Base-by-base conservation (phyloP, 2,113 vertebrate species). In the Charina bottae region DNA sequence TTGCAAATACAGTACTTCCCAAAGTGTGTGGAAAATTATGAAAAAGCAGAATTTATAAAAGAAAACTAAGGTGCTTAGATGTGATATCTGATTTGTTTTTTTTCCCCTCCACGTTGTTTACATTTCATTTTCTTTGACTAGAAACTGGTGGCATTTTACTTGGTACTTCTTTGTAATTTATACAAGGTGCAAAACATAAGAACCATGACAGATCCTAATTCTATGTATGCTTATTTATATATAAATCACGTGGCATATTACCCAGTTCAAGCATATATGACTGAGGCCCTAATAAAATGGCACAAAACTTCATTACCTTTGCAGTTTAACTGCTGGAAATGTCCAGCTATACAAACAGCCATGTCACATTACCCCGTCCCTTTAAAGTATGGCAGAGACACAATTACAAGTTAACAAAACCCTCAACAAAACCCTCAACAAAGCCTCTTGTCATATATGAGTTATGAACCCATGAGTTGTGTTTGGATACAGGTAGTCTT, bases 11-110 rank as follows among this genome's bases (percentile, higher is more conserved):
- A 93, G 83, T 90, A 88, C 92, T 97, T 91, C 93, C 92, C 92
- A 93, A 96, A 95, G 92, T 91, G 84, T 87, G 42, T 42, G 92
- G 56, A 89, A 92, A 96, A 96, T 94, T 88, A 95, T 92, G 94
- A 95, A 96, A 37, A 89, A 94, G 62, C 53, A 11, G 6, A 42
- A 86, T 93, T 92, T 78, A 84, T 59, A 28, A 3, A 55, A 87
- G 92, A 95, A 94, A 91, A 88, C 37, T 92, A 5, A 92, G 78
- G 93, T 93, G 92, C 91, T 53, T 33, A 83, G 12, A 62, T 12
- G 88, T 92, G 72, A 87, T 3, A 92, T 94, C 90, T 37, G 55
- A 87, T 46, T 83, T 96, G 85, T 93, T 94, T 94, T 93, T 85
- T 90, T 15, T 26, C 88, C 56, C 86, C 1, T 90, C 91, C 90